phyloP scores from a whole-genome alignment of 2,797 vertebrate genomes.

The Acanthurus leucopareius region DNA sequence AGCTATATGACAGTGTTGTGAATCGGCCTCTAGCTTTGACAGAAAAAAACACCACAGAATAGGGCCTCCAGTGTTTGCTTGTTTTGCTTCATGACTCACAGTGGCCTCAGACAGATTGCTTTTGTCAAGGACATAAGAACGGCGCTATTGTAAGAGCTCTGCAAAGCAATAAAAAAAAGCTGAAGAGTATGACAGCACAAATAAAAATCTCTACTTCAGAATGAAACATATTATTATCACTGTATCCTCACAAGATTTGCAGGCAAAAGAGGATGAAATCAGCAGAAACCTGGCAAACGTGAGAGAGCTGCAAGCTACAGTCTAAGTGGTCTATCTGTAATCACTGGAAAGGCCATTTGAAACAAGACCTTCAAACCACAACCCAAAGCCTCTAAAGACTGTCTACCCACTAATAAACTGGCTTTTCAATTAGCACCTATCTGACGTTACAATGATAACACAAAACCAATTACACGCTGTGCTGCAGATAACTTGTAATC shows the following conservation, averaged over 20 bases:
- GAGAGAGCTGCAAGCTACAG: conserved; percentile 41
- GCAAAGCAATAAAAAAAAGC: conserved; percentile 30
- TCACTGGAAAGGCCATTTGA: conserved; percentile 69
- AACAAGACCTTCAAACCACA: conserved; percentile 78
- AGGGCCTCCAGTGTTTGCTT: conserved; percentile 43
- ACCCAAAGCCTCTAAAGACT: conserved; percentile 62
- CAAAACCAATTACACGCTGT: conserved; percentile 82
- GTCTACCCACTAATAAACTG: conserved; percentile 73
- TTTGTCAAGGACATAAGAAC: conserved; percentile 45
- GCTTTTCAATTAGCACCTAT: conserved; percentile 83
- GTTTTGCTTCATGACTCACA: conserved; percentile 54
- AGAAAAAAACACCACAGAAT: conserved; percentile 25
- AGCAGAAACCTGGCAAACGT: conserved; percentile 23
- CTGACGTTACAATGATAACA: conserved; percentile 78
- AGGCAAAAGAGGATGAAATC: conserved; percentile 53
- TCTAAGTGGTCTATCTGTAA: conserved; percentile 64
- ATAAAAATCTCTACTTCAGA: conserved; percentile 51
- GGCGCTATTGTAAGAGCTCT: conserved; percentile 19
- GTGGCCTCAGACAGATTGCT: conserved; percentile 54
- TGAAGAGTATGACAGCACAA: conserved; percentile 31
- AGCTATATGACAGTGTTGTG: conserved; percentile 28
- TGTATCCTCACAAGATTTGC: conserved; percentile 39
- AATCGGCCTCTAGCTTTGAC: conserved; percentile 13
- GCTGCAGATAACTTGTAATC: conserved; percentile 80
- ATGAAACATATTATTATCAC: conserved; percentile 51